A percentile compares a stretch with the other conserved stretches of the same genome.
phyloP scores from a whole-genome alignment of 2,797 vertebrate species.

The Macrochelys suwanniensis region DNA sequence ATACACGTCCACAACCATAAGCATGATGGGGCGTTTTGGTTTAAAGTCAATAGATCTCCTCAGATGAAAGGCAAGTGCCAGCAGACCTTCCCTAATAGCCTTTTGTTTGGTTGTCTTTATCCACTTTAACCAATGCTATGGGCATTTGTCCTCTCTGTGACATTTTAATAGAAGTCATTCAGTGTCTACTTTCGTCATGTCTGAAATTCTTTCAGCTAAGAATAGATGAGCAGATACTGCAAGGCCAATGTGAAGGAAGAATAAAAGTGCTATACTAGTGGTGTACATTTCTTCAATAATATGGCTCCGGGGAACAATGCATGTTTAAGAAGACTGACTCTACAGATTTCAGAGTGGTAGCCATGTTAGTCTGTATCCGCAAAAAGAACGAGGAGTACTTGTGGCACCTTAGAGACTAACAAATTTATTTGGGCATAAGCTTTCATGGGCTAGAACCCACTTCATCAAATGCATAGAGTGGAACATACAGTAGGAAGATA shows the following conservation, averaged over 20 bases:
- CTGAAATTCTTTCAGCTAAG: background rate
- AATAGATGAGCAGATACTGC: background rate
- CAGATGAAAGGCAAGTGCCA: conserved; percentile 42
- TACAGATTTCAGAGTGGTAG: background rate
- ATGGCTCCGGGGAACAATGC: background rate
- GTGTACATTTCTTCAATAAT: background rate
- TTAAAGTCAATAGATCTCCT: conserved; percentile 43
- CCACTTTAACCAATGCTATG: conserved; percentile 60
- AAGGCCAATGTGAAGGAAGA: background rate
- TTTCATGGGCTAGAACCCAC: too few relatives aligned
- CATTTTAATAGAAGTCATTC: background rate
- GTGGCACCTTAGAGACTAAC: too few relatives aligned
- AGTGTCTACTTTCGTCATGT: background rate
- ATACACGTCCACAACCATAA: background rate
- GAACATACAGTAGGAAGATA: too few relatives aligned
- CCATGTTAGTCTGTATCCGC: too few relatives aligned
- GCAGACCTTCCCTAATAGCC: conserved; percentile 56
- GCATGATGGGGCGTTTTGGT: conserved; percentile 10
- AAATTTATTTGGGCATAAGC: too few relatives aligned
- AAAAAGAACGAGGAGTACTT: too few relatives aligned
- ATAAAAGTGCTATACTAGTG: background rate
- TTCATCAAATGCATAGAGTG: too few relatives aligned
- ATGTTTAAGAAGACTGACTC: background rate
- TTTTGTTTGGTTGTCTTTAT: conserved; percentile 29
- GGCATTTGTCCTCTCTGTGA: conserved; percentile 40